Percentiles rank a stretch among this genome's conserved stretches.
Conservation (phyloP, 2,797 vertebrate genomes). For the Aldrovandia affinis region DNA sequence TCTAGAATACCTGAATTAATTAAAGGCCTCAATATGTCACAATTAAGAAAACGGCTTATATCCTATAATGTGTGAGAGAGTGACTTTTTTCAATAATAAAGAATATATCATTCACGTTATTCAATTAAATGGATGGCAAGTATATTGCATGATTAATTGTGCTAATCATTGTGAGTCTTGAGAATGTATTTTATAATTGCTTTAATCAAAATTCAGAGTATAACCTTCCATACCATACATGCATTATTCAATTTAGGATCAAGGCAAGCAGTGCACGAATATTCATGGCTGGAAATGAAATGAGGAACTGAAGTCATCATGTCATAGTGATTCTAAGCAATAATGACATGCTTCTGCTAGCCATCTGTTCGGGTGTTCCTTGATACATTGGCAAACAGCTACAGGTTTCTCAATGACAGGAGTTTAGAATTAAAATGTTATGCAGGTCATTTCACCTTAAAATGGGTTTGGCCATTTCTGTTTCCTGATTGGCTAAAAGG, state of each 20-base stretch:
- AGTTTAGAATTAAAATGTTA: not conserved
- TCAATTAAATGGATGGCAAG: not conserved
- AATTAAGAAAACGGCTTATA: too few relatives aligned
- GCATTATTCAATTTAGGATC: not conserved
- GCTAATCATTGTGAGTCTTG: not conserved
- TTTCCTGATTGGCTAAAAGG: too few relatives aligned
- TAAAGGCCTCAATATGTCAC: too few relatives aligned
- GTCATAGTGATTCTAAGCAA: not conserved
- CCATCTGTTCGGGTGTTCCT: not conserved
- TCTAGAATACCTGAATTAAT: too few relatives aligned
- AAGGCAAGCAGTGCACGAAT: not conserved
- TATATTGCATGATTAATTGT: not conserved
- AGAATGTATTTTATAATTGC: not conserved
- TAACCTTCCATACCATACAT: not conserved
- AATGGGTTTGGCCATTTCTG: too few relatives aligned
- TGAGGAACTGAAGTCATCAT: not conserved
- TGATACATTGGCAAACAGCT: not conserved
- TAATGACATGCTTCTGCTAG: not conserved
- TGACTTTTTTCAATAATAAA: too few relatives aligned
- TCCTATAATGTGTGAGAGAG: too few relatives aligned
- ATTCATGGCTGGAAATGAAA: not conserved
- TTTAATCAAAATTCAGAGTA: not conserved
- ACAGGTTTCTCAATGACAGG: conserved; percentile 13
- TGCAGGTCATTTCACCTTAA: too few relatives aligned
- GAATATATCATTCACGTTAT: not conserved